Percentiles rank a stretch among this genome's conserved stretches.
Evolutionary conservation across 2,797 vertebrate genomes (phyloP).

Genomic region (Pipistrellus pygmaeus): DNA sequence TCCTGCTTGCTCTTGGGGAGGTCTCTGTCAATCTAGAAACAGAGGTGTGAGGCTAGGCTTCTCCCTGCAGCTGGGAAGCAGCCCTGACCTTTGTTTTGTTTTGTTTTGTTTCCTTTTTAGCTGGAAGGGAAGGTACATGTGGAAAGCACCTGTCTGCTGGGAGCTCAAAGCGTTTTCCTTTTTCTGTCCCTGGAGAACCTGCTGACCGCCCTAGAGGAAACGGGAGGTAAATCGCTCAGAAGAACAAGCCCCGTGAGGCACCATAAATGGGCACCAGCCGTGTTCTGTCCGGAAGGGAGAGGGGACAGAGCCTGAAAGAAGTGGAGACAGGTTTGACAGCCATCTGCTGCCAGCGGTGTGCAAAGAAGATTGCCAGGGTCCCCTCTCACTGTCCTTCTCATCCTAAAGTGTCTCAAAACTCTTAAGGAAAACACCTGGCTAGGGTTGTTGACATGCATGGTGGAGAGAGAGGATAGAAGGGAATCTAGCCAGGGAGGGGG

Average conservation of each 20-base stretch:
- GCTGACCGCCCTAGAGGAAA: conserved; percentile 22
- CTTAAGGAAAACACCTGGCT: neutral
- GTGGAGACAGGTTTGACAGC: neutral
- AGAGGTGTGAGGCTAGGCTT: neutral
- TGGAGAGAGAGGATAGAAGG: neutral
- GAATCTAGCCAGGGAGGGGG: neutral
- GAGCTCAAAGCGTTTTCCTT: conserved; percentile 48
- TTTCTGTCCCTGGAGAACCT: conserved; percentile 60
- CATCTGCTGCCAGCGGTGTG: neutral
- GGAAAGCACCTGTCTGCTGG: conserved; percentile 3
- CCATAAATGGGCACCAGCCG: neutral
- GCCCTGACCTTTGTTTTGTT: neutral
- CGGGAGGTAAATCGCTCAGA: conserved; percentile 11
- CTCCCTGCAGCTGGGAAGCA: neutral
- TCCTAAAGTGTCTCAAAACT: neutral
- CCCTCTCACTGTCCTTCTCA: neutral
- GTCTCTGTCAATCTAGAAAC: neutral
- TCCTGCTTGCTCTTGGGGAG: neutral
- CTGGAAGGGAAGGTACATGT: neutral
- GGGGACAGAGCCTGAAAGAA: neutral
- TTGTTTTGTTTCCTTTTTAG: neutral
- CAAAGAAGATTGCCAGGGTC: neutral
- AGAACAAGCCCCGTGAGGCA: neutral
- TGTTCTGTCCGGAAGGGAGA: neutral
- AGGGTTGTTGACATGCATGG: neutral